A percentile compares a stretch with the other conserved stretches of the same genome.
Evolutionary conservation across 2,113 vertebrate genomes (phyloP).

Genomic region (Holacanthus passer): DNA sequence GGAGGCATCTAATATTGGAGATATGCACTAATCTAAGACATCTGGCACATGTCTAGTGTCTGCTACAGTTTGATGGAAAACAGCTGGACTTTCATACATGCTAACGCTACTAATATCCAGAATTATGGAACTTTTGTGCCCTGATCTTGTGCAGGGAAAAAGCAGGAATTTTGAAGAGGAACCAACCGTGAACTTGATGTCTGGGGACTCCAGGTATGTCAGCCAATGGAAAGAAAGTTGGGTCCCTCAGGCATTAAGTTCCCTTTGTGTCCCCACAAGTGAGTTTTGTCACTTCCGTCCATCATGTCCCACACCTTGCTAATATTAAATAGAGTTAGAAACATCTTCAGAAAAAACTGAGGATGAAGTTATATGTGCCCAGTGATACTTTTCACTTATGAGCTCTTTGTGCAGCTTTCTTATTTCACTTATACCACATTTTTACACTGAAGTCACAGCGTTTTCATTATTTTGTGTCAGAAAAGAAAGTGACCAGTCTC

Average conservation of each 20-base stretch:
- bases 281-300: too few species aligned
- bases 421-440: too few species aligned
- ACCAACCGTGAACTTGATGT: neutral
- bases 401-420: too few species aligned
- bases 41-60: conserved; percentile 1
- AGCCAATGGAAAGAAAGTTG: too few species aligned
- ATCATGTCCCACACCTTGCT: too few species aligned
- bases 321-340: neutral
- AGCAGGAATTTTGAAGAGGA: neutral
- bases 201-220: neutral
- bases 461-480: too few species aligned
- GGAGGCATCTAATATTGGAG: neutral
- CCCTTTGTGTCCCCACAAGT: too few species aligned
- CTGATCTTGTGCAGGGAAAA: neutral
- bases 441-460: too few species aligned
- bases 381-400: neutral
- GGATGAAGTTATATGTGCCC: neutral
- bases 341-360: neutral
- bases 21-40: neutral
- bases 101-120: neutral
- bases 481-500: too few species aligned
- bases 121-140: neutral
- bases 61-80: neutral
- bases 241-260: too few species aligned
- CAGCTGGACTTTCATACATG: neutral